These are phyloP conservation scores for Myopa tessellatipennis DNA, from an alignment of 2,888 invertebrate genomes.

Conservation along the genomic window DNA sequence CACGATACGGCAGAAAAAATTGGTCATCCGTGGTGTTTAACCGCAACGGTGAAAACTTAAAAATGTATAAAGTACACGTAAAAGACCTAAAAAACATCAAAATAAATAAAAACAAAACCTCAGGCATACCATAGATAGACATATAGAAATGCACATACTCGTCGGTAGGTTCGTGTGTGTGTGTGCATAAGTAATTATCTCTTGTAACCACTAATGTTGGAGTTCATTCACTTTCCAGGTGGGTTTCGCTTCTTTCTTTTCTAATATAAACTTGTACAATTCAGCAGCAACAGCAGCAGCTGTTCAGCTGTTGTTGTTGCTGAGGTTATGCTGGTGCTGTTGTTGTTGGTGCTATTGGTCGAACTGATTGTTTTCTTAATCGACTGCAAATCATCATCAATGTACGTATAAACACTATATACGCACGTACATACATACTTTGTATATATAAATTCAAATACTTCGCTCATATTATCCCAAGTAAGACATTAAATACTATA, in stretches of 20 bases:
- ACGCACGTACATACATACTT: no score
- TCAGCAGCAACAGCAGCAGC: not conserved
- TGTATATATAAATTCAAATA: no score
- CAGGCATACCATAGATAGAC: slow-evolving; percentile 16
- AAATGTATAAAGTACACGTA: slow-evolving; percentile 29
- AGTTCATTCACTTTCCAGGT: slow-evolving; percentile 34
- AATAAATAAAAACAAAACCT: not conserved
- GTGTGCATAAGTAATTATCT: not conserved
- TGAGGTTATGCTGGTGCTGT: no score
- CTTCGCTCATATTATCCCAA: no score
- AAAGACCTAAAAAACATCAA: not conserved
- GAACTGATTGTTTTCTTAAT: slow-evolving; percentile 24
- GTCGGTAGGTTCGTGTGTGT: not conserved
- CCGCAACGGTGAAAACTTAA: slow-evolving; percentile 36
- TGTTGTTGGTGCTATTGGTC: not conserved
- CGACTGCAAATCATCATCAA: not conserved
- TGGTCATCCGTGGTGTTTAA: slow-evolving; percentile 33
- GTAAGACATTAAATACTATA: no score
- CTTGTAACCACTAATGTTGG: slow-evolving; percentile 19
- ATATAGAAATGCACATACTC: not conserved
- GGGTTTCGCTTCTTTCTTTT: slow-evolving; percentile 1
- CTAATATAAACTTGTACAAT: not conserved
- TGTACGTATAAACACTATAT: no score
- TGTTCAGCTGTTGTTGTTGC: not conserved
- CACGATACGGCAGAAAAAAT: slow-evolving; percentile 8